Conservation (phyloP, 2,113 vertebrate genomes). For the Gallinago paraguaiae region DNA sequence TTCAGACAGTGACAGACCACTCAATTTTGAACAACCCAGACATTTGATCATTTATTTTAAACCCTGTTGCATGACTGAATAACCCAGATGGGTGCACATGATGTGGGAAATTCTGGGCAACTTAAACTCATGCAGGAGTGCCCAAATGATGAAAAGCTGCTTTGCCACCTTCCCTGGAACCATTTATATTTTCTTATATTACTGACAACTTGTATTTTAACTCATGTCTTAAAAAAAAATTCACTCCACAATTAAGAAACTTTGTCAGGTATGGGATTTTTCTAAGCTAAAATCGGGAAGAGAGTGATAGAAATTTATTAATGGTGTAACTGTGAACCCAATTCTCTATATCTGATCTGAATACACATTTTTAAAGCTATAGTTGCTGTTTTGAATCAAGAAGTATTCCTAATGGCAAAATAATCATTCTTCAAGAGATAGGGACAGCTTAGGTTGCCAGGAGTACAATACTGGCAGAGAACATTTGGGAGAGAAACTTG, state of each 20-base stretch:
- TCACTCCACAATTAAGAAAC: not conserved
- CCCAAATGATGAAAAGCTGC: not conserved
- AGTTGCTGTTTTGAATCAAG: not conserved
- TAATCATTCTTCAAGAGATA: not conserved
- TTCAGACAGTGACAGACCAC: not conserved
- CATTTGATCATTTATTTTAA: not conserved
- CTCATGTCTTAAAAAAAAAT: not conserved
- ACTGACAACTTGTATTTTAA: not conserved
- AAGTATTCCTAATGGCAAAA: not conserved
- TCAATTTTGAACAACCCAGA: not conserved
- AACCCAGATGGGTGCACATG: not conserved
- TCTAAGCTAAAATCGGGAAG: not conserved
- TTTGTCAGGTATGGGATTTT: accelerated
- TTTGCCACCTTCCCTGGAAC: not conserved
- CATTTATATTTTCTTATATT: not conserved
- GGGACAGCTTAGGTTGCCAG: not conserved
- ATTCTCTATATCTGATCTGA: not conserved
- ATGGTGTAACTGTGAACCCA: not conserved
- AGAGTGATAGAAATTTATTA: not conserved
- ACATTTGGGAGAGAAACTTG: not conserved
- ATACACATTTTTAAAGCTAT: not conserved
- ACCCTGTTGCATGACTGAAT: not conserved
- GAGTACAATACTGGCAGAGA: accelerated
- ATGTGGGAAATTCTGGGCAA: not conserved
- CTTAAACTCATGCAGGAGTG: not conserved